Evolutionary conservation across 2,888 invertebrate genomes (phyloP).

Genomic region (Papilio protenor): DNA sequence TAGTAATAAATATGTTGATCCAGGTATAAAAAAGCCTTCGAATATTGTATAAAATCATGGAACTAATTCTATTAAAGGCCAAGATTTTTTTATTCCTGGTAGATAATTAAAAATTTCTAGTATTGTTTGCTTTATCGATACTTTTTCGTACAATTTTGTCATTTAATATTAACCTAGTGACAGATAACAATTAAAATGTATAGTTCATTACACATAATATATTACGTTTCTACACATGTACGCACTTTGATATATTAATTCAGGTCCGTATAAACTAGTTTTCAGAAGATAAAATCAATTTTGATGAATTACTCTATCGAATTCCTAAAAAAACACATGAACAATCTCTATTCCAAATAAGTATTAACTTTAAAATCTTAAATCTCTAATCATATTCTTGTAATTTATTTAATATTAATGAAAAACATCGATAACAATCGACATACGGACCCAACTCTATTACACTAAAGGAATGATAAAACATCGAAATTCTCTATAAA

Average conservation of each 20-base stretch:
- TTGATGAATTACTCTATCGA: too few species aligned
- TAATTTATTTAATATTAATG: not conserved
- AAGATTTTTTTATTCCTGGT: too few species aligned
- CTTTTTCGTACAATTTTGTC: not conserved
- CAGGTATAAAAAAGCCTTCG: too few species aligned
- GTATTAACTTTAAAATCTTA: too few species aligned
- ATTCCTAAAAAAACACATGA: not conserved
- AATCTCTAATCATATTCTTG: not conserved
- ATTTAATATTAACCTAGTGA: conserved; percentile 26
- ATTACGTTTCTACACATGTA: conserved; percentile 38
- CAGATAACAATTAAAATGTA: conserved; percentile 30
- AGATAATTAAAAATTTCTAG: not conserved
- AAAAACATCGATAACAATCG: not conserved
- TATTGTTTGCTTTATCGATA: not conserved
- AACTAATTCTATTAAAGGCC: too few species aligned
- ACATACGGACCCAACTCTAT: conserved; percentile 46
- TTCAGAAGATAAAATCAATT: too few species aligned
- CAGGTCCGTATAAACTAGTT: conserved; percentile 13
- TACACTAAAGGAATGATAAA: conserved; percentile 60
- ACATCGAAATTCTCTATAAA: conserved; percentile 13
- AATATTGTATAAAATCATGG: too few species aligned
- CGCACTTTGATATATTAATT: conserved; percentile 34
- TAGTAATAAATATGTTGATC: too few species aligned
- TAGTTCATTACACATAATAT: conserved; percentile 28
- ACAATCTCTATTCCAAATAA: too few species aligned